Evolutionary conservation across 2,113 vertebrate species (phyloP), one percentile per base, ranked within the genome.

Genomic region (Oncorhynchus clarkii): DNA sequence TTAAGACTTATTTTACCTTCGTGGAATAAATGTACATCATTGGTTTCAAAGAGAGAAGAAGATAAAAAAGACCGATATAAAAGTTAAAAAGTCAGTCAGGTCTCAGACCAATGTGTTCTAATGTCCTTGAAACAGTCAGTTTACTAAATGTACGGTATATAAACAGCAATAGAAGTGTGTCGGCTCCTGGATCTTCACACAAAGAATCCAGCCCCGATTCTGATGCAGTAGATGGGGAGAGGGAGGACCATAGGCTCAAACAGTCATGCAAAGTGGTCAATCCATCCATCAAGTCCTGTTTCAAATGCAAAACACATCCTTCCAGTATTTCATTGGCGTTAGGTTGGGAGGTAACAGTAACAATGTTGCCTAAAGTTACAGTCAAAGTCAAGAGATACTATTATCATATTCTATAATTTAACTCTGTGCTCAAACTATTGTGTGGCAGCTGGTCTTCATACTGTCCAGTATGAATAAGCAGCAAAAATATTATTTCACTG

Each of bases 281-380:
- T 92, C 89, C 88, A 91, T 92, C 89, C 88, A 91, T 92, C 89
- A 91, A 86, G 68, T 76, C 71, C 68, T 83, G 84, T 83, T 88
- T 80, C 16, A 88, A 84, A 88, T 87, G 84, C 78, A 29, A 88
- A 79, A 72, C 85, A 84, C 84, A 86, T 82, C 82, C 77, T 85
- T 51, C 77, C 60, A 77, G 76, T 70, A 29, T 29, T 66, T 29
- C 4, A 24, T 8, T 64, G 9, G 20, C 8, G n/a, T 31, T 9
- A n/a, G 64, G 11, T 22, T 29, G 64, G 26, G 64, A 8, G 64
- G 24, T 22, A 2, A n/a, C 18, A 9, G 5, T 20, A 60, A 60
- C n/a, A n/a, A 60, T 62, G 59, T 62, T 11, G 18, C 9, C 59
- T 62, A 16, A 62, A 62, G 6, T 22, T 62, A 24, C 7, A 62